Evolutionary conservation across 2,113 vertebrate genomes (phyloP), one percentile per base, ranked within the genome.

Genomic region (Numenius arquata): DNA sequence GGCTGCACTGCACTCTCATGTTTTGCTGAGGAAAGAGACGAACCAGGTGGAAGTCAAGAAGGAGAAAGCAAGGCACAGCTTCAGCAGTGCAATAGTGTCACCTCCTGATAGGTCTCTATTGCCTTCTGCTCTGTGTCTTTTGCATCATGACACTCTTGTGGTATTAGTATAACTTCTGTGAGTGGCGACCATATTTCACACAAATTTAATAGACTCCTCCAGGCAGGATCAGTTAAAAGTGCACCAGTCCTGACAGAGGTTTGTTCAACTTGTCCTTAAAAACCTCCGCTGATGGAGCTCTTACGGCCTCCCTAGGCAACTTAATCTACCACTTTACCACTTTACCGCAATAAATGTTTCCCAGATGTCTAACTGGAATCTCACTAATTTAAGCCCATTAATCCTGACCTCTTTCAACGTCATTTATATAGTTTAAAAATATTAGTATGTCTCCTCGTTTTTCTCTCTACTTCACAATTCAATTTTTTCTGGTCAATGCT

Each of bases 211-310:
- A 82, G 78, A 82, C 62, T 90, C 74, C 78, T 94, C 36, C 45
- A 48, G 85, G 88, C 62, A 90, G 48, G 38, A 68, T 90, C 62
- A 56, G 62, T 76, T 79, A 73, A 16, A 87, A 91, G 74, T 82
- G 45, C n/a, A 75, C 74, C 43, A 75, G 72, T 93, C 66, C 70
- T 1, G 3, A 47, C 52, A 76, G 74, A 91, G 34, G 48, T 89
- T 96, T 88, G 66, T 58, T 85, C 88, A 93, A 91, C 56, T n/a
- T 93, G 36, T 85, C 82, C 71, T 82, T 96, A 75, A 89, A 96
- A 95, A 52, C 52, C 91, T 95, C 66, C 71, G 36, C 43, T 65
- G 75, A 88, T 56, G 34, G 58, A 83, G 30, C 27, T 91, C 53
- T 93, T 85, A 73, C 4, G 1, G 66, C 36, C 40, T 97, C 67